phyloP scores from a whole-genome alignment of 2,888 invertebrate genomes.

The Nemoura dubitans region DNA sequence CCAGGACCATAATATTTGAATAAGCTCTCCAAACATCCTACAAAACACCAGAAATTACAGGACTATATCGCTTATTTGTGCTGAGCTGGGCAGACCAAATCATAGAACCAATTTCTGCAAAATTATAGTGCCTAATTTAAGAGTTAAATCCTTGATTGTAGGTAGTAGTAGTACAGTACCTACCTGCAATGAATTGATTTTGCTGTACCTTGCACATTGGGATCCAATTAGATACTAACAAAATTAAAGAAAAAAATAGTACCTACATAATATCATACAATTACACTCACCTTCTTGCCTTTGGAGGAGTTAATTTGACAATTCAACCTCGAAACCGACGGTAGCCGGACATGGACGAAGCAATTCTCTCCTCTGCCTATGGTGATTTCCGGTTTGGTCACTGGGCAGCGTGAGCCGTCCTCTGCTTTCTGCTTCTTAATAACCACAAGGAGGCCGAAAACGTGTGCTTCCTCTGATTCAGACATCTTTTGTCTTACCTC shows the following conservation, averaged over 20 bases:
- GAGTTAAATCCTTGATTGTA: too few relatives aligned
- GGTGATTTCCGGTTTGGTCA: not conserved
- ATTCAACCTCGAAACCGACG: not conserved
- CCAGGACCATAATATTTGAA: too few relatives aligned
- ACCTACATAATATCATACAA: not conserved
- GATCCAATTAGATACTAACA: not conserved
- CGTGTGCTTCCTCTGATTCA: not conserved
- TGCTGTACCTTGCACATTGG: too few relatives aligned
- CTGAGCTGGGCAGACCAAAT: too few relatives aligned
- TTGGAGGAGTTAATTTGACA: not conserved
- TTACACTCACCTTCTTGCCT: not conserved
- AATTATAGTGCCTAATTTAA: too few relatives aligned
- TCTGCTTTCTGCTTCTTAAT: not conserved
- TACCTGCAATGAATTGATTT: too few relatives aligned
- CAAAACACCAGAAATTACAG: too few relatives aligned
- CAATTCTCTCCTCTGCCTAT: slow-evolving; percentile 17
- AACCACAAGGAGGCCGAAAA: not conserved
- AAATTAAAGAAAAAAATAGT: not conserved
- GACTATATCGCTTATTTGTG: too few relatives aligned
- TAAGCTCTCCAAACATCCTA: too few relatives aligned
- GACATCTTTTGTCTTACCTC: not conserved
- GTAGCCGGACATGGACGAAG: not conserved
- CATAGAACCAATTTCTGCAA: too few relatives aligned
- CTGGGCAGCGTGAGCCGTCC: not conserved
- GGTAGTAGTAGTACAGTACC: too few relatives aligned